These are phyloP conservation scores for Alaudala cheleensis DNA, from an alignment of 2,113 vertebrate genomes.

Conservation along the genomic window DNA sequence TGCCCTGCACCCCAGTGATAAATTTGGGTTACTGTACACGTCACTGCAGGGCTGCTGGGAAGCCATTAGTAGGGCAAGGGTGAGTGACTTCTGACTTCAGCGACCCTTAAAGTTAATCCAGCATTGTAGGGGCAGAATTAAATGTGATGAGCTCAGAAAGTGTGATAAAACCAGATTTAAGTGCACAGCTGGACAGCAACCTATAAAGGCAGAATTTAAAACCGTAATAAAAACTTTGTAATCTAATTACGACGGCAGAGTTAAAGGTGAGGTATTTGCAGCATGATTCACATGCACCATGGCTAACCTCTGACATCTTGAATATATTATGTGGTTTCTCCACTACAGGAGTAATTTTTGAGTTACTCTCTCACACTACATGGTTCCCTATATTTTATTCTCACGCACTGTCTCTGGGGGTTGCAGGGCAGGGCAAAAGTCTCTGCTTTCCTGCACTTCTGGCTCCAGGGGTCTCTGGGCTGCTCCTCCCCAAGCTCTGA, in stretches of 20 bases:
- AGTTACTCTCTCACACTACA: conserved; percentile 35
- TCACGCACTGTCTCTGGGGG: not conserved
- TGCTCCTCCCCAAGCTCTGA: not conserved
- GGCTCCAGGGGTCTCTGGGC: not conserved
- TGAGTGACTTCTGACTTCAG: conserved; percentile 74
- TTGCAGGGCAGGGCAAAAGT: not conserved
- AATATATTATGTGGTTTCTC: conserved; percentile 65
- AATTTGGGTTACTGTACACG: conserved; percentile 74
- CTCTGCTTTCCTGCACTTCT: not conserved
- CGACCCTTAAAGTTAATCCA: conserved; percentile 78
- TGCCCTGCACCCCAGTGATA: conserved; percentile 42
- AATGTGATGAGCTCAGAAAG: conserved; percentile 72
- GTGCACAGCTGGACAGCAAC: conserved; percentile 61
- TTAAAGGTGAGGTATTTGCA: conserved; percentile 74
- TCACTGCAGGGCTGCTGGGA: conserved; percentile 70
- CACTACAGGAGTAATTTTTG: conserved; percentile 37
- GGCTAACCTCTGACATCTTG: conserved; percentile 71
- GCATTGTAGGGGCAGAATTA: conserved; percentile 70
- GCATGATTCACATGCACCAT: conserved; percentile 54
- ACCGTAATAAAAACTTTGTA: conserved; percentile 72
- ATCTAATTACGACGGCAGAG: conserved; percentile 70
- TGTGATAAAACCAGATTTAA: conserved; percentile 66
- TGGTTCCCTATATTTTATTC: conserved; percentile 29
- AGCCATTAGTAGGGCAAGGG: conserved; percentile 77
- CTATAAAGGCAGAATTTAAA: conserved; percentile 74